Base-by-base conservation (phyloP, 2,888 invertebrate species). In the Pocota personata region DNA sequence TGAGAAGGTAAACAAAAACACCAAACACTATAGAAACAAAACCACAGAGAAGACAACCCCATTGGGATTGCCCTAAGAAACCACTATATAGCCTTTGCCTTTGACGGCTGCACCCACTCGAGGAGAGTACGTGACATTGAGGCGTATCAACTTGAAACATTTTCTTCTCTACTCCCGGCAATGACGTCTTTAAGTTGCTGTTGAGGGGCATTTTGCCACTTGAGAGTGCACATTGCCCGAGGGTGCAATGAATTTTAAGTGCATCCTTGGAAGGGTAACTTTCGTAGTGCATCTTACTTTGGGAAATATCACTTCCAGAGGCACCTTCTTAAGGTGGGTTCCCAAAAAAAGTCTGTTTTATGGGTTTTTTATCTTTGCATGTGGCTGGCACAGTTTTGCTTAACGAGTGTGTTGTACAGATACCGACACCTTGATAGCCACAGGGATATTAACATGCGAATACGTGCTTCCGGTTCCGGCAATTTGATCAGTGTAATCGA, bases 401-500 rank as follows among this genome's bases (percentile, higher is more conserved):
- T 16, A 57, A 50, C 67, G 21, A 60, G 14, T 14, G 32, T 40
- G 40, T 58, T 75, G 32, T 46, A n/a, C 27, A 24, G 19, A 40
- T 32, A 60, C 30, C 19, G 66, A 37, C 35, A 48, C 24, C 14
- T 27, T 40, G 43, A 64, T 64, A 48, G 30, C 19, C 32, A 67
- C 19, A 35, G 24, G 30, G 43, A 43, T 55, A 55, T 52, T 37
- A 52, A 78, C 24, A 69, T 40, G 30, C 37, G 4, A 46, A 52
- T 37, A 58, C 37, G 35, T 76, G 55, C 73, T 72, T 67, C 71
- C 46, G 46, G 55, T 71, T 32, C 55, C n/a, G 62, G 12, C 62
- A 62, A 57, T 43, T 37, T 48, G 71, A 72, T 72, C 62, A 64
- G 27, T 43, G 35, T 64, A 78, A 78, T 78, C 78, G 72, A 78